Evolutionary conservation across 2,113 vertebrate species (phyloP).

Genomic region (Trachemys scripta): DNA sequence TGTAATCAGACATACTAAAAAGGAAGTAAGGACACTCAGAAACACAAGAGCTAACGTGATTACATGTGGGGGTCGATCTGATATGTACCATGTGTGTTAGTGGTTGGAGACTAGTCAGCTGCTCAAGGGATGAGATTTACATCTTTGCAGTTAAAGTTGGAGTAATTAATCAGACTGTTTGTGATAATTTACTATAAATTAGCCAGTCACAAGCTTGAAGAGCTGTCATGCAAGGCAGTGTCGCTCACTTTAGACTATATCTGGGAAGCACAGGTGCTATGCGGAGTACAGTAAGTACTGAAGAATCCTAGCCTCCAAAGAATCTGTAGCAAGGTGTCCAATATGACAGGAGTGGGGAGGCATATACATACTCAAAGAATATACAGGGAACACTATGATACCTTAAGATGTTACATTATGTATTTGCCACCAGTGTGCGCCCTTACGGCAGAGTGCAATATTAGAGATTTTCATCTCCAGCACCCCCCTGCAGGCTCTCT

Average conservation of each 20-base stretch:
- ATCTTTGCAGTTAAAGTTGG: neutral
- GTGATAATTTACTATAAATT: neutral
- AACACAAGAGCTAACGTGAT: neutral
- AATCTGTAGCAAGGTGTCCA: neutral
- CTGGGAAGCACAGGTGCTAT: neutral
- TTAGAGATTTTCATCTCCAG: too few relatives aligned
- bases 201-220: neutral
- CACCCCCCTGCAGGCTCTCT: too few relatives aligned
- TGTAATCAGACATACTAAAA: neutral
- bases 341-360: fast-evolving
- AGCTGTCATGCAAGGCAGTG: neutral
- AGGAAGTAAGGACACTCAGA: neutral
- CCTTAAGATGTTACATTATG: neutral
- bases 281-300: neutral
- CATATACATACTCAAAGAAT: neutral
- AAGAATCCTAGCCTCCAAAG: neutral
- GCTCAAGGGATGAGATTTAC: neutral
- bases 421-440: too few relatives aligned
- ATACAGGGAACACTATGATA: neutral
- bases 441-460: too few relatives aligned
- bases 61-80: neutral
- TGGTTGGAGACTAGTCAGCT: neutral
- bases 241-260: fast-evolving
- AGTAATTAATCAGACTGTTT: neutral
- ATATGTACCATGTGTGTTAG: fast-evolving